A percentile compares a stretch with the other conserved stretches of the same genome.
phyloP scores from a whole-genome alignment of 2,113 vertebrate genomes.

The Cyprinodon tularosa region DNA sequence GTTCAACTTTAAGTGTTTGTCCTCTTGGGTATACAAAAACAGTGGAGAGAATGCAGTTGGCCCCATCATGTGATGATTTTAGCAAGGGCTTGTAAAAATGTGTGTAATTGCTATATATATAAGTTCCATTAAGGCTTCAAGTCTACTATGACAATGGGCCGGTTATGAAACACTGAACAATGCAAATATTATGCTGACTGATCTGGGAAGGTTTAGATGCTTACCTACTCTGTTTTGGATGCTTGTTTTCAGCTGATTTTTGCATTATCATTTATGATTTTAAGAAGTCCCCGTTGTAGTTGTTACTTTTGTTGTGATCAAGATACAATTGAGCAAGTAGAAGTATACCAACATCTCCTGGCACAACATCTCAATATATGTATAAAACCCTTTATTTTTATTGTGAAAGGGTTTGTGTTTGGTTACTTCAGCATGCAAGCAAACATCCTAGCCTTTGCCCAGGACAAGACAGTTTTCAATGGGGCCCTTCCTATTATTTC shows the following conservation, averaged over 20 bases:
- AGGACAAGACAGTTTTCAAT: neutral
- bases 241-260: neutral
- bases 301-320: neutral
- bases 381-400: neutral
- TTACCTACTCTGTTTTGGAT: neutral
- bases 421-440: neutral
- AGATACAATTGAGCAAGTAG: neutral
- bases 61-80: conserved; percentile 8
- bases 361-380: neutral
- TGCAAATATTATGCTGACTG: neutral
- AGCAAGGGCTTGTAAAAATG: conserved; percentile 9
- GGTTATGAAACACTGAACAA: neutral
- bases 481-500: neutral
- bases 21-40: neutral
- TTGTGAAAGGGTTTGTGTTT: neutral
- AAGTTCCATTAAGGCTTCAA: neutral
- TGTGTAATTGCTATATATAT: neutral
- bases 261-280: neutral
- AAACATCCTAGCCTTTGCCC: neutral
- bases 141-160: neutral
- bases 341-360: neutral
- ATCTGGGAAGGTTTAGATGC: neutral
- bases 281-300: too few relatives aligned
- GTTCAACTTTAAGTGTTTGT: conserved; percentile 22
- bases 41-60: conserved; percentile 8